These are phyloP conservation scores for Orchestia grillus DNA, from an alignment of 1,140 invertebrate species.

Conservation along the genomic window DNA sequence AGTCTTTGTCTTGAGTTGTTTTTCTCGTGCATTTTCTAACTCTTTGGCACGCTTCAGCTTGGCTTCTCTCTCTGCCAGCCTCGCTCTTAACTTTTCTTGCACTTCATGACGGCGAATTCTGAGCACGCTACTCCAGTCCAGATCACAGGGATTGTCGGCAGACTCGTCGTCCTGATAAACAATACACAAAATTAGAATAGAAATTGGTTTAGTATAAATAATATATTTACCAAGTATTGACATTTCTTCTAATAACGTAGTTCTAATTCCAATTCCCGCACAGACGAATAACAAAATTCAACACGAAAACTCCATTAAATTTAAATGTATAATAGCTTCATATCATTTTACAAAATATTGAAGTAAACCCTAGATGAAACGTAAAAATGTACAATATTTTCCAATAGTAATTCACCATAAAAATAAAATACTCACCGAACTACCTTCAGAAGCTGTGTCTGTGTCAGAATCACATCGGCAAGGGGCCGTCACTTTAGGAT, in stretches of 20 bases:
- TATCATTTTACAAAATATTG: neutral
- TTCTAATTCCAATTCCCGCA: too few relatives aligned
- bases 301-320: neutral
- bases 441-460: slow-evolving; percentile 63
- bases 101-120: slow-evolving; percentile 61
- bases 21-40: slow-evolving; percentile 53
- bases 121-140: slow-evolving; percentile 62
- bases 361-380: neutral
- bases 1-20: slow-evolving; percentile 40
- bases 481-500: neutral
- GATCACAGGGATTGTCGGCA: slow-evolving; percentile 53
- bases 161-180: slow-evolving; percentile 27
- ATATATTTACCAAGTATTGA: too few relatives aligned
- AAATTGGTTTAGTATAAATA: too few relatives aligned
- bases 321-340: neutral
- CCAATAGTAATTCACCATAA: neutral
- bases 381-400: neutral
- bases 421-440: neutral
- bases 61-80: slow-evolving; percentile 55
- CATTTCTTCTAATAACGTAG: too few relatives aligned
- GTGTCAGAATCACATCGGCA: slow-evolving; percentile 62
- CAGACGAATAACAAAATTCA: too few relatives aligned
- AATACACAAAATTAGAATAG: too few relatives aligned
- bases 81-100: slow-evolving; percentile 57
- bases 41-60: slow-evolving; percentile 57